Percentiles rank a stretch among this genome's conserved stretches.
Evolutionary conservation across 2,797 vertebrate genomes (phyloP).

Genomic region (Amblyraja radiata): DNA sequence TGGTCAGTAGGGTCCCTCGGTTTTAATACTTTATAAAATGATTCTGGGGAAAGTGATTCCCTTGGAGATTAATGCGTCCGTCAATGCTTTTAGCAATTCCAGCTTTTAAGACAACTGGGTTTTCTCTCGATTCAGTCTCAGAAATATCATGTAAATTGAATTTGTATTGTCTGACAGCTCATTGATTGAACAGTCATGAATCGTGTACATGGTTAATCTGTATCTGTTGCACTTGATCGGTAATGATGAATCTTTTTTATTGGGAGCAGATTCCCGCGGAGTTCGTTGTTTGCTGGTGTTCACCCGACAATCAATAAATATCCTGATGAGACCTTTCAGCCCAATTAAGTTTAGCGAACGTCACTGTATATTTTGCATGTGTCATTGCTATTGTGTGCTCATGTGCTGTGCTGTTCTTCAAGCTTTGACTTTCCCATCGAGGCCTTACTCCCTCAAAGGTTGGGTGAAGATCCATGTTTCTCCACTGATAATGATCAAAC

Average conservation of each 20-base stretch:
- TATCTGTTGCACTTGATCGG: neutral
- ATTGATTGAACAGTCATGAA: neutral
- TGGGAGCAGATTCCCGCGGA: neutral
- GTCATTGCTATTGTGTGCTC: neutral
- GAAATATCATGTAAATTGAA: neutral
- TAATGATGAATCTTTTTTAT: neutral
- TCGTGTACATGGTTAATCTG: neutral
- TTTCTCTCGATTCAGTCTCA: neutral
- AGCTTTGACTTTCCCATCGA: neutral
- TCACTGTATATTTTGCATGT: neutral
- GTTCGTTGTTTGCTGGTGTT: neutral
- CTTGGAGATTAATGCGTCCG: neutral
- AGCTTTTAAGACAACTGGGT: too few species aligned
- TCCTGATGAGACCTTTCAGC: neutral
- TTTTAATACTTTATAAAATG: neutral
- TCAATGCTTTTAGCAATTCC: neutral
- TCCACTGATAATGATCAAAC: neutral
- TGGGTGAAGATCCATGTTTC: neutral
- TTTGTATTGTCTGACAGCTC: neutral
- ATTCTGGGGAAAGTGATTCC: neutral
- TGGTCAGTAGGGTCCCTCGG: neutral
- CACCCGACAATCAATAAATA: constrained; percentile 1
- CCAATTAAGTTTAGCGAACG: neutral
- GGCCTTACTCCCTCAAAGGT: neutral
- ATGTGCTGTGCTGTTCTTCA: neutral